Conservation (phyloP, 2,888 invertebrate species). For the Eurytoma adleriae region DNA sequence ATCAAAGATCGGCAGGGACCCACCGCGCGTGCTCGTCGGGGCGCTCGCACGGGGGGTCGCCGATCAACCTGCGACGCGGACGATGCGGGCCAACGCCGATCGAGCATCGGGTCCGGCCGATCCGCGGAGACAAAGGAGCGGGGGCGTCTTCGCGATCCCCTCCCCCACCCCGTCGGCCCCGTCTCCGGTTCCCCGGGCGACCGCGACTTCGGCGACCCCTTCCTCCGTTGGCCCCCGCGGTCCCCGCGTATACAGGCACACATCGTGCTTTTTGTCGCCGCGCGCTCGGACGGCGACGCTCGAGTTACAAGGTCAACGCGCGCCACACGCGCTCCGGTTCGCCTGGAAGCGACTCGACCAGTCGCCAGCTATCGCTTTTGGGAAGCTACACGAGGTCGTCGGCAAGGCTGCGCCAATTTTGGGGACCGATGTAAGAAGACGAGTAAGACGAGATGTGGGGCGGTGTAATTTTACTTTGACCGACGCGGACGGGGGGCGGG, state of each 20-base stretch:
- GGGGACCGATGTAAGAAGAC: no score
- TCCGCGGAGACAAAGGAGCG: neutral
- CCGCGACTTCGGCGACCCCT: no score
- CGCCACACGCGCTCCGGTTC: neutral
- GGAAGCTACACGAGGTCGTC: no score
- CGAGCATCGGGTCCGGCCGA: slow-evolving; percentile 1
- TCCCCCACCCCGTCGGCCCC: neutral
- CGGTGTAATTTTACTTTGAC: neutral
- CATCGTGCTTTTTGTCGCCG: no score
- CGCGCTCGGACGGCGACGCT: neutral
- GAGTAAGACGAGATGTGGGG: neutral
- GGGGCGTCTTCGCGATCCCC: neutral
- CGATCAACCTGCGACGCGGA: slow-evolving; percentile 69
- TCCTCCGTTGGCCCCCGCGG: no score
- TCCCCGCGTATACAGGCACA: no score
- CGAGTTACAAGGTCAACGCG: slow-evolving; percentile 1
- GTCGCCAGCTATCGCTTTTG: no score
- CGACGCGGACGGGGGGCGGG: neutral
- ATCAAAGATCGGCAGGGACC: slow-evolving; percentile 33
- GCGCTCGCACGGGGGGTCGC: slow-evolving; percentile 71
- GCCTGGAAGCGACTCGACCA: slow-evolving; percentile 4
- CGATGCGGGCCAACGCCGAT: slow-evolving; percentile 74
- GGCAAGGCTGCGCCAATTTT: no score
- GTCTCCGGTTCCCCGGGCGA: no score
- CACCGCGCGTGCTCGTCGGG: slow-evolving; percentile 59